Conservation (phyloP, 2,888 invertebrate genomes). For the Callimorpha dominula region DNA sequence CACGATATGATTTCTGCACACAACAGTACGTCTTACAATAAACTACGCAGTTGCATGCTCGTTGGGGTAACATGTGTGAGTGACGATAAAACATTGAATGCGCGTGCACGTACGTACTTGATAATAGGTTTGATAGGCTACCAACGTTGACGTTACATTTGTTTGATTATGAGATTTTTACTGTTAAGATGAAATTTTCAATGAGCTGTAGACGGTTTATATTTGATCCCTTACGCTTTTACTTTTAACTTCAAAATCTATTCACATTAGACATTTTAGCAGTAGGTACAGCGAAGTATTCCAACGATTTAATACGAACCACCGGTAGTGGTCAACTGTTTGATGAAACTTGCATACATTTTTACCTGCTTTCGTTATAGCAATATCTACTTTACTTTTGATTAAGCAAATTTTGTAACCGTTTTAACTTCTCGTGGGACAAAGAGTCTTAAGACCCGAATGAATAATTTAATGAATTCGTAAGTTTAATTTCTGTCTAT, state of each 20-base stretch:
- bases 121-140: constrained; percentile 62
- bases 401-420: background rate
- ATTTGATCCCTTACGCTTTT: no score
- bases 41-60: constrained; percentile 79
- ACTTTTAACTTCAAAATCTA: no score
- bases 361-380: background rate
- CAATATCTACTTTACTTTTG: background rate
- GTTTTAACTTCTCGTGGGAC: background rate
- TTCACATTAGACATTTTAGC: no score
- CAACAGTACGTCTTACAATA: constrained; percentile 64
- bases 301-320: no score
- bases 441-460: background rate
- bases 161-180: constrained; percentile 25
- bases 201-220: background rate
- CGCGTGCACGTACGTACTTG: constrained; percentile 62
- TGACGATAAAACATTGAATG: constrained; percentile 59
- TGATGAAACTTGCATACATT: background rate
- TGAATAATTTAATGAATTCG: background rate
- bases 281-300: no score
- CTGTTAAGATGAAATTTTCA: background rate
- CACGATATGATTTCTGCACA: constrained; percentile 54
- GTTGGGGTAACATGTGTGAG: constrained; percentile 57
- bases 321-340: no score
- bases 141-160: constrained; percentile 41
- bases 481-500: background rate